phyloP scores from a whole-genome alignment of 64 coral and sea anemone species.

The Trachythela sp. region DNA sequence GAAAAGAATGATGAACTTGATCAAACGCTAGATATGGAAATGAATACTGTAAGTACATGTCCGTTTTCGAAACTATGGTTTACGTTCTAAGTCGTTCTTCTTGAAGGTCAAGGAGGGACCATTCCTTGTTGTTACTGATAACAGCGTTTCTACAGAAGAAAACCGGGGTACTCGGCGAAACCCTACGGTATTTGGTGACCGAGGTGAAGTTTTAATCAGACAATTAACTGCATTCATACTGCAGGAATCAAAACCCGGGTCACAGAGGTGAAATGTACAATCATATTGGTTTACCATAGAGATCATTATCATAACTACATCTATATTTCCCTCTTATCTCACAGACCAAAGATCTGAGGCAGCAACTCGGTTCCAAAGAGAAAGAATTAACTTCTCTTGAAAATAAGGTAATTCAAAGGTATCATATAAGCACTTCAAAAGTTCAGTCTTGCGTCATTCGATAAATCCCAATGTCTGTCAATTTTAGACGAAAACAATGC shows the following conservation, averaged over 20 bases:
- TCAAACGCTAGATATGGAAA: neutral
- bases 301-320: neutral
- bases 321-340: neutral
- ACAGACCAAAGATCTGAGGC: conserved; percentile 29
- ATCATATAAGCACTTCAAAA: neutral
- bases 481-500: conserved; percentile 46
- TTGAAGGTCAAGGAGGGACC: too few relatives aligned
- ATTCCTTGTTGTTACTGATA: too few relatives aligned
- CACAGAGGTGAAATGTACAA: neutral
- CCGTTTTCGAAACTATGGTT: neutral
- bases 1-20: neutral
- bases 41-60: neutral
- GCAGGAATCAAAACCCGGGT: conserved; percentile 17
- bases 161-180: too few relatives aligned
- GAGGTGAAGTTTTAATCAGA: neutral
- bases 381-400: conserved; percentile 37
- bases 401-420: conserved; percentile 21
- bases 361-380: conserved; percentile 1
- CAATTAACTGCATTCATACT: neutral
- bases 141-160: too few relatives aligned
- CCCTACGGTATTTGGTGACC: too few relatives aligned
- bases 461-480: neutral
- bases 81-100: neutral
- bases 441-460: neutral
- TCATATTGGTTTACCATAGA: neutral